Conservation (phyloP, 2,888 invertebrate genomes). For the Polia nebulosa region DNA sequence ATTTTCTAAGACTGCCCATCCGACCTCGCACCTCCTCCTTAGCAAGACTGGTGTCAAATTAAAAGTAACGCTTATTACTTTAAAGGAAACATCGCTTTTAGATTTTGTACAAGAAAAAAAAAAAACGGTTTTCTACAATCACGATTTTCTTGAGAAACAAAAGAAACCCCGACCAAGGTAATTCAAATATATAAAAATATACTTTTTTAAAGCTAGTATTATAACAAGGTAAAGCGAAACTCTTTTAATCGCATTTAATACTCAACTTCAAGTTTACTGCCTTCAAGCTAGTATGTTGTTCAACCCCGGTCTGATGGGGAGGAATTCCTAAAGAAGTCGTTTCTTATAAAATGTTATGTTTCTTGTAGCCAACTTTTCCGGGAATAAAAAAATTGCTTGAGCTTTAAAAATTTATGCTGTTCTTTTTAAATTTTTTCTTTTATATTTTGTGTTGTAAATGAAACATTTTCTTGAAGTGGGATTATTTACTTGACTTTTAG, state of each 20-base stretch:
- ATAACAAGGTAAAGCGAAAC: conserved; percentile 41
- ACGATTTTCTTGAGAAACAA: neutral
- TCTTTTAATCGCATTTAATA: conserved; percentile 50
- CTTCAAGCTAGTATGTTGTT: conserved; percentile 47
- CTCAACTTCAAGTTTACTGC: conserved; percentile 49
- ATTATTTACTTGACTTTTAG: neutral
- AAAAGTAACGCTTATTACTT: too few species aligned
- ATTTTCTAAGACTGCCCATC: too few species aligned
- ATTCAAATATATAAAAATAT: conserved; percentile 17
- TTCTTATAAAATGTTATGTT: conserved; percentile 56
- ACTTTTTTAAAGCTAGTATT: conserved; percentile 9
- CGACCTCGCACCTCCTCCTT: too few species aligned
- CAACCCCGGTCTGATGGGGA: conserved; percentile 34
- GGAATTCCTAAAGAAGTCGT: conserved; percentile 47
- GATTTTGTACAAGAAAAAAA: neutral
- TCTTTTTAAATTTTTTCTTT: conserved; percentile 11
- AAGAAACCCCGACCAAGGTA: conserved; percentile 3
- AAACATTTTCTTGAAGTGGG: neutral
- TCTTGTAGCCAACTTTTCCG: conserved; percentile 43
- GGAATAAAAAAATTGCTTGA: conserved; percentile 24
- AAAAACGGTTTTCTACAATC: neutral
- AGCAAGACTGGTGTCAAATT: too few species aligned
- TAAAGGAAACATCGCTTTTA: neutral
- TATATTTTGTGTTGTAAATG: conserved; percentile 12
- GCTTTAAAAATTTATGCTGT: conserved; percentile 23